Percentiles rank a stretch among this genome's conserved stretches.
phyloP scores from a whole-genome alignment of 2,888 invertebrate species.

The Parnassius orleans region DNA sequence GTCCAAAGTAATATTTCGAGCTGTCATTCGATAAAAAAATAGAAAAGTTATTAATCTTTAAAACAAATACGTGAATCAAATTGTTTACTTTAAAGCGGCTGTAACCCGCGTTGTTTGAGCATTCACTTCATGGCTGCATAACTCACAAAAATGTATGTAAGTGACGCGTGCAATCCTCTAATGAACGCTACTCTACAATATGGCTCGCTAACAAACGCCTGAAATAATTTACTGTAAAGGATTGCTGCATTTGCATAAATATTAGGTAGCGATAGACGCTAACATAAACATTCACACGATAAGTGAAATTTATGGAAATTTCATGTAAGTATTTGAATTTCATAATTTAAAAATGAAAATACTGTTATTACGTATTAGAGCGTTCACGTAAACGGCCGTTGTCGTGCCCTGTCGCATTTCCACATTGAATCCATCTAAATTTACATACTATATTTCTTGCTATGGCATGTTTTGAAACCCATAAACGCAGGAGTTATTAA shows the following conservation, averaged over 20 bases:
- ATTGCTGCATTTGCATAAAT: slow-evolving; percentile 70
- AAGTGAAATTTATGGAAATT: slow-evolving; percentile 69
- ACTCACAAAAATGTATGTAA: slow-evolving; percentile 54
- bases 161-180: slow-evolving; percentile 58
- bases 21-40: too few species aligned
- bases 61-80: slow-evolving; percentile 24
- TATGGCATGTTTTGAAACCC: slow-evolving; percentile 8
- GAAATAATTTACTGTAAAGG: slow-evolving; percentile 70
- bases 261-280: slow-evolving; percentile 57
- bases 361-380: slow-evolving; percentile 34
- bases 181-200: slow-evolving; percentile 63
- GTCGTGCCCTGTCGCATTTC: slow-evolving; percentile 31
- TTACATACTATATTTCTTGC: slow-evolving; percentile 32
- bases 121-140: slow-evolving; percentile 31
- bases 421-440: slow-evolving; percentile 33
- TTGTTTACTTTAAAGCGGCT: slow-evolving; percentile 31
- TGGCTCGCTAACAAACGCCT: slow-evolving; percentile 59
- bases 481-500: too few species aligned
- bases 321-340: slow-evolving; percentile 54
- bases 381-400: slow-evolving; percentile 32
- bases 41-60: too few species aligned
- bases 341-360: slow-evolving; percentile 45
- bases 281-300: slow-evolving; percentile 74
- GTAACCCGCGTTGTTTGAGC: slow-evolving; percentile 28
- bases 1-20: too few species aligned